Evolutionary conservation across 2,888 invertebrate genomes (phyloP), one percentile per base, ranked within the genome.

Genomic region (Acleris emargana): DNA sequence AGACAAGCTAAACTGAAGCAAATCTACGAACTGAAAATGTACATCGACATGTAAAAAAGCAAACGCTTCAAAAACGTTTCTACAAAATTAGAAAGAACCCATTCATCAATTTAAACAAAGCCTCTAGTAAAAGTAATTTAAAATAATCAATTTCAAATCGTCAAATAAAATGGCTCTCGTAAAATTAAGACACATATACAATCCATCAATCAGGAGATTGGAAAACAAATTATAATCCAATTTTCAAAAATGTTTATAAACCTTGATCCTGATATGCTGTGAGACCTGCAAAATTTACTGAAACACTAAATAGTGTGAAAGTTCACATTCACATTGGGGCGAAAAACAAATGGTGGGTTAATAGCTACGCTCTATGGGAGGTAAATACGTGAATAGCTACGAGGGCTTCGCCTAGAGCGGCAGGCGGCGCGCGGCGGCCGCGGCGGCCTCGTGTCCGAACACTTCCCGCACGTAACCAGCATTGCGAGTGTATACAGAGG

Each of bases 221-320:
- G 75, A 81, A 84, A 82, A 80, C 70, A 78, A 63, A 73, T 75
- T 69, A 71, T 70, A 72, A 79, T 67, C 70, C 71, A 78, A 80
- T 80, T 38, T 78, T 72, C 74, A 81, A 82, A 80, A 77, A 54
- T n/a, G 69, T 75, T 72, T 84, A 80, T 84, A 86, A 89, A 93
- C 93, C 93, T 93, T 90, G 91, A 58, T 93, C 93, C 93, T 80
- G 91, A 82, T 90, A 93, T 63, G 91, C 76, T 78, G 91, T 86
- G 75, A 93, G 93, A 93, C 93, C 93, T 93, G 93, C 69, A 92
- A 93, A 92, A 87, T 91, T 92, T 80, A 92, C 92, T 93, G 81
- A 80, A 90, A 81, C 84, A 83, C 92, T 92, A 82, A 92, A 92
- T 92, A 87, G 86, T 83, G 86, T 76, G 77, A 82, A 79, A 88